Evolutionary conservation across 2,888 invertebrate species (phyloP).

Genomic region (Pasiphila rectangulata): DNA sequence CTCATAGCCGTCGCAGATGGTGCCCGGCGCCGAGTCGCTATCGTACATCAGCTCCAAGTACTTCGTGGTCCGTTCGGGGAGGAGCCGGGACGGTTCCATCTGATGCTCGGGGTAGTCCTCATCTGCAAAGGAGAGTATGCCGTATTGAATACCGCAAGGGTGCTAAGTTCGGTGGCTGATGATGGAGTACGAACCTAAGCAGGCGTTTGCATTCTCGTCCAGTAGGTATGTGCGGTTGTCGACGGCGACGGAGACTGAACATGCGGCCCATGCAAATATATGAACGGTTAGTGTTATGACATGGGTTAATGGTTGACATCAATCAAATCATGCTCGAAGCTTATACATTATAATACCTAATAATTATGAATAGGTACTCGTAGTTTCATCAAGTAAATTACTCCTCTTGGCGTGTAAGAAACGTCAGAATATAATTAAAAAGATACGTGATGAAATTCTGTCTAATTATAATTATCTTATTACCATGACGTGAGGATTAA

Average conservation of each 20-base stretch:
- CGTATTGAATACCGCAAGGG: background rate
- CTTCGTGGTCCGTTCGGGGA: conserved; percentile 76
- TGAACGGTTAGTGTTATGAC: conserved; percentile 43
- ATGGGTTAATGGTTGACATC: conserved; percentile 11
- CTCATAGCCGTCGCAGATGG: conserved; percentile 82
- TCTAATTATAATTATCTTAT: no score
- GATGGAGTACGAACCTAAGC: conserved; percentile 61
- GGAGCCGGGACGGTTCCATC: conserved; percentile 67
- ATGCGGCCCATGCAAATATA: conserved; percentile 68
- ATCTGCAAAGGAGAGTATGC: conserved; percentile 42
- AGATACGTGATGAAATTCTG: no score
- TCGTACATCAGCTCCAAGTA: conserved; percentile 85
- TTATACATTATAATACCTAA: no score
- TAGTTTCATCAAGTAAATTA: no score
- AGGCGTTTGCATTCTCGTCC: conserved; percentile 86
- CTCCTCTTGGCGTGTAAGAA: no score
- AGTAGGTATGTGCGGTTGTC: conserved; percentile 90
- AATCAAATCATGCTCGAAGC: background rate
- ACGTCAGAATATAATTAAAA: no score
- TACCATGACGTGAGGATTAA: no score
- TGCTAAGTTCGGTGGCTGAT: conserved; percentile 5
- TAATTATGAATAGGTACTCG: no score
- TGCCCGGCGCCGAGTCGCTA: conserved; percentile 66
- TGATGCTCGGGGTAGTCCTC: conserved; percentile 65
- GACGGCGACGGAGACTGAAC: conserved; percentile 87